A percentile compares a stretch with the other conserved stretches of the same genome.
Evolutionary conservation across 2,888 invertebrate genomes (phyloP).

Genomic region (Sepiola atlantica): DNA sequence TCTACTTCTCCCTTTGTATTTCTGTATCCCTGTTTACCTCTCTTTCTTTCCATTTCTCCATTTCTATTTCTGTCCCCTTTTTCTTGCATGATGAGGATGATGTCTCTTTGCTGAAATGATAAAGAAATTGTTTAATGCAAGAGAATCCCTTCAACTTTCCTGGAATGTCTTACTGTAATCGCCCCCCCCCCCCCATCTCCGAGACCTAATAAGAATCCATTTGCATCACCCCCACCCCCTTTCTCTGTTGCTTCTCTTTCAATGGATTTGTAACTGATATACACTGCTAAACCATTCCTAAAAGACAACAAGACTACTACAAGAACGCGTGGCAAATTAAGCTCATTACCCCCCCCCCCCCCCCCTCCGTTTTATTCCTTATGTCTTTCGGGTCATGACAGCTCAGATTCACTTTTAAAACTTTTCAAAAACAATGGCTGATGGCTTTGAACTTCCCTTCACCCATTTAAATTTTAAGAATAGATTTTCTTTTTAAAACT

Average conservation of each 20-base stretch:
- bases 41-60: too few relatives aligned
- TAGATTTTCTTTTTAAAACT: too few relatives aligned
- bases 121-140: not conserved
- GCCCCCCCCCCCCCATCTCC: not conserved
- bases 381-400: not conserved
- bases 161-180: not conserved
- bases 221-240: not conserved
- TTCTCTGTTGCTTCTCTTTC: not conserved
- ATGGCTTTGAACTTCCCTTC: not conserved
- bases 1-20: too few relatives aligned
- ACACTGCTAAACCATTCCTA: not conserved
- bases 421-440: not conserved
- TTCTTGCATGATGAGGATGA: not conserved
- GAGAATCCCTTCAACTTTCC: not conserved
- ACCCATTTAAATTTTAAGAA: not conserved
- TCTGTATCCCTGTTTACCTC: too few relatives aligned
- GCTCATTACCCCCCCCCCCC: not conserved
- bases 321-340: not conserved
- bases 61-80: too few relatives aligned
- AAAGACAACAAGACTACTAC: not conserved
- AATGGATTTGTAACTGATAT: not conserved
- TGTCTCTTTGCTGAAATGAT: not conserved
- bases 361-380: too few relatives aligned
- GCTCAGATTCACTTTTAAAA: not conserved
- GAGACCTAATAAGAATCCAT: not conserved